Evolutionary conservation across 2,113 vertebrate species (phyloP).

Genomic region (Capreolus pygargus): DNA sequence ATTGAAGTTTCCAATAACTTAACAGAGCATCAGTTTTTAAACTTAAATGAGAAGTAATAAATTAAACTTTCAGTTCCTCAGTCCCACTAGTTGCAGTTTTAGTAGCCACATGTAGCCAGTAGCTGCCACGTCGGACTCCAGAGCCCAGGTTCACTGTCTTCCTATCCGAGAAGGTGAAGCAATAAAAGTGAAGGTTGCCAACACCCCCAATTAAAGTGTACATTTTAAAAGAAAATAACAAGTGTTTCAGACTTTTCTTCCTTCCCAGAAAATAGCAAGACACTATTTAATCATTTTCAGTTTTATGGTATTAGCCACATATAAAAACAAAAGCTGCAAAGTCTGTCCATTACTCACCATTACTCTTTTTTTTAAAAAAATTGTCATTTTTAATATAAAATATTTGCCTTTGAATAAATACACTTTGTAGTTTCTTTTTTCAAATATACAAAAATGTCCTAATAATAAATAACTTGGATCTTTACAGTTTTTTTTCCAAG

Average conservation of each 20-base stretch:
- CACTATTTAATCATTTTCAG: constrained; percentile 56
- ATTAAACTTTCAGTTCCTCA: neutral
- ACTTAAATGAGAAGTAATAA: neutral
- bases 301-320: constrained; percentile 76
- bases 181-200: constrained; percentile 73
- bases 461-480: constrained; percentile 41
- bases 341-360: constrained; percentile 75
- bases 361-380: constrained; percentile 8
- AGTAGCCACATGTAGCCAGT: neutral
- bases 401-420: constrained; percentile 64
- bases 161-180: constrained; percentile 33
- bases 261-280: constrained; percentile 75
- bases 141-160: neutral
- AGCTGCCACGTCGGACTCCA: neutral
- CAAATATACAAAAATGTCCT: constrained; percentile 72
- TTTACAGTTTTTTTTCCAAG: constrained; percentile 67
- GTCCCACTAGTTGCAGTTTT: neutral
- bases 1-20: neutral
- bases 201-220: constrained; percentile 77
- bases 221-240: constrained; percentile 73
- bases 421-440: constrained; percentile 75
- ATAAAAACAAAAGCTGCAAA: constrained; percentile 70
- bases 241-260: constrained; percentile 77
- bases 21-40: neutral
- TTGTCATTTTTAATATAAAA: constrained; percentile 50